Evolutionary conservation across 2,888 invertebrate species (phyloP), one percentile per base, ranked within the genome.

Genomic region (Cerceris rybyensis): DNA sequence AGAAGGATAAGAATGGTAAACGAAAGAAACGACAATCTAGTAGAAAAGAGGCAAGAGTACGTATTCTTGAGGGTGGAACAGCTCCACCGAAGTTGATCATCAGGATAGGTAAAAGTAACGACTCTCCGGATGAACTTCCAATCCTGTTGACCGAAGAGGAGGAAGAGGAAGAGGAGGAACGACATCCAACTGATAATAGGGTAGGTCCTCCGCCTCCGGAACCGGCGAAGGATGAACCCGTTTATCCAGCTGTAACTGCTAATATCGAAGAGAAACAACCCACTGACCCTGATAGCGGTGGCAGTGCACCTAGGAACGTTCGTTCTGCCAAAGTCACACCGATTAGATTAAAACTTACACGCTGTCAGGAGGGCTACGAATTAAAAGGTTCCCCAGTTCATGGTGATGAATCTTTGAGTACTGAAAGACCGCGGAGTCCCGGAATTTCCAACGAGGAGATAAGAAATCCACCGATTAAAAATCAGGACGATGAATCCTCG

Each of bases 331-430:
- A 96, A 93, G 94, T 95, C 86, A 96, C 96, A 49, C 97, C 97
- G 13, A 96, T 98, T 84, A 95, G 96, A 84, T 95, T 98, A 93
- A 98, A 98, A 94, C 92, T 98, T 84, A 95, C 97, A 64, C 95
- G 97, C 82, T 96, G 96, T 88, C 95, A 96, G 78, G 96, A 96
- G 89, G 97, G 97, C 81, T 96, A 94, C 84, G 93, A 93, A 80
- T 92, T 93, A 78, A 93, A 93, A 82, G 91, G 91, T 66, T 89
- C 92, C 14, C 86, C 85, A 76, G 87, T 83, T 79, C 77, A 70
- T 50, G 65, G 60, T 50, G 71, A 76, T 61, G 76, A 78, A 75
- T 39, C 64, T 42, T 66, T 65, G 64, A 74, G 42, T 17, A 73
- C 70, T 63, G 73, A 70, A 67, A 73, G 70, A 50, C 55, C 46